Base-by-base conservation (phyloP, 2,797 vertebrate species). In the Sibirionetta formosa region DNA sequence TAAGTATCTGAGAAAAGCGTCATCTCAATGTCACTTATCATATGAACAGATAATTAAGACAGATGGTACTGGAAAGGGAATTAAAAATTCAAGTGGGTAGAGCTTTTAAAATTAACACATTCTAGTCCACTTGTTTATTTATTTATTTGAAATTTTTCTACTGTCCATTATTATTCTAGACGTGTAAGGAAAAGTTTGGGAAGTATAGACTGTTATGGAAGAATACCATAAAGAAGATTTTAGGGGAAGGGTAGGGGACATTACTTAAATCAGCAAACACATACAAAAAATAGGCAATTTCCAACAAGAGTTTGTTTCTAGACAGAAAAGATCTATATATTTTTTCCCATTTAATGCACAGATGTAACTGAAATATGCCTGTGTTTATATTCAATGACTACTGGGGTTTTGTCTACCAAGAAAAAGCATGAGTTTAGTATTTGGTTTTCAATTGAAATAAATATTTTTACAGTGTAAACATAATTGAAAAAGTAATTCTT, bases 71-170 rank as follows among this genome's bases (percentile, higher is more conserved):
- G 18, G n/a, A 78, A 91, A 73, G 20, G 5, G 22, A 81, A 79
- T 77, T 70, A 78, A 68, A 80, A 75, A 42, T 46, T 72, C n/a
- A 68, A 84, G 48, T 58, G n/a, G 19, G 31, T 50, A 73, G 5
- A 61, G 4, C n/a, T n/a, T 57, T 93, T 84, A 23, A 73, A 91
- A 89, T 75, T 61, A 82, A 61, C 20, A 77, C 17, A 22, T 51
- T 66, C 24, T 65, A 24, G 8, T 79, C 17, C 36, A 60, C 31
- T 35, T 50, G 3, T 71, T 89, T 54, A 26, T 80, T 89, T 54
- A 26, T 80, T 86, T 82, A 38, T 73, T 61, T 86, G 13, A 29
- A 84, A 36, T 5, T 51, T 63, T 93, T 69, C 16, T 81, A 4
- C 8, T 61, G 17, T 54, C 31, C 14, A 5, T 78, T 86, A 27